Percentiles rank a stretch among this genome's conserved stretches.
Evolutionary conservation across 2,888 invertebrate genomes (phyloP).

Genomic region (Cephalotes varians): DNA sequence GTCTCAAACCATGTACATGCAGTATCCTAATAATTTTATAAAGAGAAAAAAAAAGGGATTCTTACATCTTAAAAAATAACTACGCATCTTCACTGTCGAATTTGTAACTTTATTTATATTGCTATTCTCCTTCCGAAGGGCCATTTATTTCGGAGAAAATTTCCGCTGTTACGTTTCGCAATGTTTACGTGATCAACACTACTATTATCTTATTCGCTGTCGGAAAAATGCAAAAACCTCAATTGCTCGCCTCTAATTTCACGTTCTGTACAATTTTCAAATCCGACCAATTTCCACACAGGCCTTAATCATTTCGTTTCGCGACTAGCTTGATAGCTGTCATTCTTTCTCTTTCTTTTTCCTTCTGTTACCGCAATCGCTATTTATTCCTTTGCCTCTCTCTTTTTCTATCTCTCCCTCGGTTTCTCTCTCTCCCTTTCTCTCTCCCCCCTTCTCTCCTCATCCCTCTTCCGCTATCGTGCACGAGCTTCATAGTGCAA

Average conservation of each 20-base stretch:
- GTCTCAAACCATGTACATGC: neutral
- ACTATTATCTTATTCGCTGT: neutral
- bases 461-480: conserved; percentile 39
- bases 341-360: conserved; percentile 23
- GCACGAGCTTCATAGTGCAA: conserved; percentile 71
- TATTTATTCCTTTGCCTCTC: neutral
- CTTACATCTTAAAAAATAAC: neutral
- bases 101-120: neutral
- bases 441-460: neutral
- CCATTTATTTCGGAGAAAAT: neutral
- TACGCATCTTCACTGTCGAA: neutral
- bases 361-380: conserved; percentile 34
- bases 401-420: conserved; percentile 39
- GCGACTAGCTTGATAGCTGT: conserved; percentile 36
- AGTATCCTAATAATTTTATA: neutral
- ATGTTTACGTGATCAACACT: neutral
- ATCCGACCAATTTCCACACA: conserved; percentile 41
- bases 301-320: conserved; percentile 48
- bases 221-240: neutral
- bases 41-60: neutral
- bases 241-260: conserved; percentile 8
- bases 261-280: conserved; percentile 36
- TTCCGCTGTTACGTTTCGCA: neutral
- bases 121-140: neutral
- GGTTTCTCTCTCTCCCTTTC: conserved; percentile 15